Conservation (phyloP, 1,140 invertebrate genomes). For the Drosophila nannoptera region DNA sequence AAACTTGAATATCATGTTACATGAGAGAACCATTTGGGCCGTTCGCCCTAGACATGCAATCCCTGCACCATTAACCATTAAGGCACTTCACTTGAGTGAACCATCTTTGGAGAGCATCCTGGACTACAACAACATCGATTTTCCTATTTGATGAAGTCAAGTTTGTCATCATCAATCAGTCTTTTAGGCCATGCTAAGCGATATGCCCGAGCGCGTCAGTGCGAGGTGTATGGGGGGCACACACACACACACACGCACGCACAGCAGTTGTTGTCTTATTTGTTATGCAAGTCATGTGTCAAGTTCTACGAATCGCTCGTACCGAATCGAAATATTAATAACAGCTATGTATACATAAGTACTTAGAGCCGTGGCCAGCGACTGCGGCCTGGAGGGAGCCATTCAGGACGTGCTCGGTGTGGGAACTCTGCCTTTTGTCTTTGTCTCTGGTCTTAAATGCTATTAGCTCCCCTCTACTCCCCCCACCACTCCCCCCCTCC, state of each 20-base stretch:
- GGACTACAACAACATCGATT: slow-evolving; percentile 20
- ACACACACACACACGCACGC: background rate
- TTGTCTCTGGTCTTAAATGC: slow-evolving; percentile 23
- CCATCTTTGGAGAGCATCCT: slow-evolving; percentile 9
- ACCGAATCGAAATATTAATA: slow-evolving; percentile 78
- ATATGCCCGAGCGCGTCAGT: slow-evolving; percentile 17
- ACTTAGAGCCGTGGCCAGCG: slow-evolving; percentile 24
- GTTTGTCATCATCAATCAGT: slow-evolving; percentile 47
- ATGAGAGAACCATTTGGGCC: background rate
- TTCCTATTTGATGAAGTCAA: slow-evolving; percentile 37
- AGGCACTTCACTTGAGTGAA: slow-evolving; percentile 6
- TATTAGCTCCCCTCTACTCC: background rate
- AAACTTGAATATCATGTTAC: slow-evolving; percentile 26
- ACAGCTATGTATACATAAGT: slow-evolving; percentile 42
- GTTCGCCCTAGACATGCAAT: too few species aligned
- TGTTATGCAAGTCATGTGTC: slow-evolving; percentile 73
- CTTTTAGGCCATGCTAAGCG: slow-evolving; percentile 14
- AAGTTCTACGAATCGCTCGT: slow-evolving; percentile 72
- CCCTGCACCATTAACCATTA: slow-evolving; percentile 7
- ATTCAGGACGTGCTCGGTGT: slow-evolving; percentile 46
- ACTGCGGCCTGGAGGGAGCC: slow-evolving; percentile 25
- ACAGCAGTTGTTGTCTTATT: slow-evolving; percentile 62
- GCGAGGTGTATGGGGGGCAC: slow-evolving; percentile 15
- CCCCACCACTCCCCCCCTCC: too few species aligned
- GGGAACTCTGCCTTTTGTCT: slow-evolving; percentile 72